phyloP scores from a whole-genome alignment of 2,888 invertebrate genomes.

The Hyposoter dolosus region DNA sequence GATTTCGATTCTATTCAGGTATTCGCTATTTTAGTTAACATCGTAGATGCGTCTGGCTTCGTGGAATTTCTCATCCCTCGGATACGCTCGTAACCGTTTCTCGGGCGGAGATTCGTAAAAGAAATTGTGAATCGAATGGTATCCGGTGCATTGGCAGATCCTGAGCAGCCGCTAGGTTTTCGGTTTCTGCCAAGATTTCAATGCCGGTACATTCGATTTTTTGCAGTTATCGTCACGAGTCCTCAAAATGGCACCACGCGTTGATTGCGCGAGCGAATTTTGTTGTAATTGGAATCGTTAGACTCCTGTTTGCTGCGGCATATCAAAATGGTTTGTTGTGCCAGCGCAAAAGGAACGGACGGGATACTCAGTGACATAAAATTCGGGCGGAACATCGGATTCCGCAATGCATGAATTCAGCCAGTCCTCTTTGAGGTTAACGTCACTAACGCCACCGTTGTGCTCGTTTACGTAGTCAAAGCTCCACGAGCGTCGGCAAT shows the following conservation, averaged over 20 bases:
- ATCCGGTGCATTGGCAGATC: neutral
- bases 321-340: neutral
- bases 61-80: neutral
- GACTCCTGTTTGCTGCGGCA: neutral
- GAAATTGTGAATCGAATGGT: constrained; percentile 32
- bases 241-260: neutral
- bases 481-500: constrained; percentile 18
- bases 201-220: neutral
- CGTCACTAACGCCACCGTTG: constrained; percentile 12
- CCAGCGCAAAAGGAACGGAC: neutral
- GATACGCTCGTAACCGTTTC: constrained; percentile 27
- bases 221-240: neutral
- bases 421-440: neutral
- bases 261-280: neutral
- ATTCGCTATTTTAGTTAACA: constrained; percentile 21
- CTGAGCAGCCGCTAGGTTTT: neutral
- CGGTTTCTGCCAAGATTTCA: neutral
- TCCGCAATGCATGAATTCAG: neutral
- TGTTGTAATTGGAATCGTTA: neutral
- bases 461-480: neutral
- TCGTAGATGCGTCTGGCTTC: neutral
- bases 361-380: neutral
- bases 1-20: constrained; percentile 30
- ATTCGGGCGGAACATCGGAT: neutral
- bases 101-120: constrained; percentile 28